phyloP scores from a whole-genome alignment of 1,140 invertebrate genomes.

The Laupala kohalensis region DNA sequence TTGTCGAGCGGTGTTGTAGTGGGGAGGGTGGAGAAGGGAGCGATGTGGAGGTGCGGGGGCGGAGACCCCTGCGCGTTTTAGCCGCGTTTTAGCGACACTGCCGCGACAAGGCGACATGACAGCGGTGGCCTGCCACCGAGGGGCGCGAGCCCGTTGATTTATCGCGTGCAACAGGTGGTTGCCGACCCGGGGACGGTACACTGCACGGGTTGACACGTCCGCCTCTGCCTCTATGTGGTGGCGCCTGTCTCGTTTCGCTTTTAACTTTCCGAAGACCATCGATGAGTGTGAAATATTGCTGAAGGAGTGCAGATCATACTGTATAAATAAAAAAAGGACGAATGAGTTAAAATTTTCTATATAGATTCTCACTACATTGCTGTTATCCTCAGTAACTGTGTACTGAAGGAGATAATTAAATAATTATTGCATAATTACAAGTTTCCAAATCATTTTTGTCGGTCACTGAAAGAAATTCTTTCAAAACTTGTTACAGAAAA shows the following conservation, averaged over 20 bases:
- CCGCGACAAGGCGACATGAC: background rate
- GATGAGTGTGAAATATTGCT: background rate
- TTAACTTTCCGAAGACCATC: background rate
- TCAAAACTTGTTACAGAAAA: no score
- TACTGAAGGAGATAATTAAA: no score
- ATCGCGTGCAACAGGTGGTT: background rate
- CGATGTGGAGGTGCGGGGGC: background rate
- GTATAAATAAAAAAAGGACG: no score
- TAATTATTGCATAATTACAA: no score
- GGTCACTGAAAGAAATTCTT: no score
- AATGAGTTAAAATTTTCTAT: no score
- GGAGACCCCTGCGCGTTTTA: background rate
- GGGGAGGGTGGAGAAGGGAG: background rate
- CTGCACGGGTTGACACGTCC: background rate
- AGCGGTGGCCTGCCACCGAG: background rate
- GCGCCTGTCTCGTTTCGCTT: background rate
- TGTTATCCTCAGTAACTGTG: no score
- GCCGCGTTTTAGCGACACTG: background rate
- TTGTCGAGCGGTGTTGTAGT: background rate
- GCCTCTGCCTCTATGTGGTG: background rate
- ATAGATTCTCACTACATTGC: no score
- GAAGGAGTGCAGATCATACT: no score
- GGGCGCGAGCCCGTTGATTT: background rate
- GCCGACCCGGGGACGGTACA: background rate
- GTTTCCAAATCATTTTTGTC: no score